Percentiles rank a stretch among this genome's conserved stretches.
Conservation (phyloP, 2,113 vertebrate genomes). For the Megalops atlanticus region DNA sequence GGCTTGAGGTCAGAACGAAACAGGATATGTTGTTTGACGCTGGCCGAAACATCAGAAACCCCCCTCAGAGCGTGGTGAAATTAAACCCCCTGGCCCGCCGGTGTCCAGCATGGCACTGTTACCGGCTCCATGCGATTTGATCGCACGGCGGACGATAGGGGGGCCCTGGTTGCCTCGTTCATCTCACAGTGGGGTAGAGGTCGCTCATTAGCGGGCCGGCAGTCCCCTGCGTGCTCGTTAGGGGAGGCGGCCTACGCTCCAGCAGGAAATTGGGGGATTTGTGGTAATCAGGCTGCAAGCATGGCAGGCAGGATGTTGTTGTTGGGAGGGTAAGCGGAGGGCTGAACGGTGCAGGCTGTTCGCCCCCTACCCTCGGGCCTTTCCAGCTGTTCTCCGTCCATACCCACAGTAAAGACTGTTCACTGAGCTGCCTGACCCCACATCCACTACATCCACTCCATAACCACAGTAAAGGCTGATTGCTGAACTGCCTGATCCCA, state of each 20-base stretch:
- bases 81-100: not conserved
- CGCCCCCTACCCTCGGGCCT: not conserved
- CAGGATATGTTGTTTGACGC: not conserved
- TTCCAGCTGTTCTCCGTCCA: constrained; percentile 3
- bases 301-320: not conserved
- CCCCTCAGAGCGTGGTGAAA: not conserved
- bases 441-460: too few relatives aligned
- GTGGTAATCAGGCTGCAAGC: not conserved
- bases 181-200: not conserved
- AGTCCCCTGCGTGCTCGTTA: not conserved
- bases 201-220: not conserved
- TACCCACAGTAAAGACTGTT: not conserved
- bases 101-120: not conserved
- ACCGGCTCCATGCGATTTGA: not conserved
- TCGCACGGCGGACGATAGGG: not conserved
- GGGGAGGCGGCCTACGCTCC: not conserved
- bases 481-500: not conserved
- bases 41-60: not conserved
- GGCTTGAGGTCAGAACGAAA: not conserved
- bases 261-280: constrained; percentile 12
- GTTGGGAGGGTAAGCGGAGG: not conserved
- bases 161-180: not conserved
- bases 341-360: not conserved
- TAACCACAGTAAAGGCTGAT: not conserved
- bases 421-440: not conserved